Conservation (phyloP, 2,113 vertebrate species). For the Labeo rohita region DNA sequence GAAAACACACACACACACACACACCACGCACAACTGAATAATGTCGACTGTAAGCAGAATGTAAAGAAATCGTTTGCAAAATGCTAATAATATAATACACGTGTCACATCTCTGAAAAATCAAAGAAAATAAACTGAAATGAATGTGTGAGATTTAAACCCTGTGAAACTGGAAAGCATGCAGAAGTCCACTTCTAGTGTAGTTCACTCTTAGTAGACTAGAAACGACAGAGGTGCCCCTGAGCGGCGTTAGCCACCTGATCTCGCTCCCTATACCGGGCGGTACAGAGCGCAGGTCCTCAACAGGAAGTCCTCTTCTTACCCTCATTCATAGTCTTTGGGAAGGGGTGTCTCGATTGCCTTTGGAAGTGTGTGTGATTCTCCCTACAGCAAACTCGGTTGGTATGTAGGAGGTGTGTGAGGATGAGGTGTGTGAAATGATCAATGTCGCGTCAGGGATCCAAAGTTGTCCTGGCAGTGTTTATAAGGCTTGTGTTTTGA, state of each 20-base stretch:
- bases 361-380: conserved; percentile 10
- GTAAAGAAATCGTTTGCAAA: conserved; percentile 65
- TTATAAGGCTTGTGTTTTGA: conserved; percentile 92
- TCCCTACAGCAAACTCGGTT: background rate
- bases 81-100: conserved; percentile 63
- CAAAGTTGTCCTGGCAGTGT: conserved; percentile 60
- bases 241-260: conserved; percentile 67
- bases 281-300: conserved; percentile 60
- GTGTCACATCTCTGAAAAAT: conserved; percentile 64
- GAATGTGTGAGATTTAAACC: conserved; percentile 63
- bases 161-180: conserved; percentile 70
- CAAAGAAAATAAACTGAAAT: conserved; percentile 54
- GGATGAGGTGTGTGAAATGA: conserved; percentile 51
- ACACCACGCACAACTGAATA: conserved; percentile 54
- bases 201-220: conserved; percentile 77
- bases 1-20: conserved; percentile 65
- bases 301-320: conserved; percentile 68
- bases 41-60: conserved; percentile 45
- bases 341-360: conserved; percentile 26
- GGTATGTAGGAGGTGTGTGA: conserved; percentile 36
- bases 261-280: conserved; percentile 60
- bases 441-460: conserved; percentile 45
- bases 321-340: conserved; percentile 66
- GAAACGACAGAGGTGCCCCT: conserved; percentile 64
- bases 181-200: conserved; percentile 75